Evolutionary conservation across 2,113 vertebrate species (phyloP), one percentile per base, ranked within the genome.

Genomic region (Ondatra zibethicus): DNA sequence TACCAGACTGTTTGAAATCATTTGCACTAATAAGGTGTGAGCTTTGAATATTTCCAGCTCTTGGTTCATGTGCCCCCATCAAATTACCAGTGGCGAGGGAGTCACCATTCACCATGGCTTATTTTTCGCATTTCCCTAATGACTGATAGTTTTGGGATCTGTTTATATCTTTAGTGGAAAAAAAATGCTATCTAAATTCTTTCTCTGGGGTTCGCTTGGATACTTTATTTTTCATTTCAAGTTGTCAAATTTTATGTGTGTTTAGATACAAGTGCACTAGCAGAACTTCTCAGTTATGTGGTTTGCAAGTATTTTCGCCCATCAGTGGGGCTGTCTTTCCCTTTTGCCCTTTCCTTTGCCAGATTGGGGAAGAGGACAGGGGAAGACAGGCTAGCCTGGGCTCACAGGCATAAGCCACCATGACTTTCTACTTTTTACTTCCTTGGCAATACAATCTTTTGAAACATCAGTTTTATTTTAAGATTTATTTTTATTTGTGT

Each of bases 201-300:
- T 50, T 58, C 66, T 33, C 55, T 23, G 5, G 47, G 78, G 42
- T 70, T 86, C 65, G 36, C 14, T 81, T 88, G 27, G 5, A 39
- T 52, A 5, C 50, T 78, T 78, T 55, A 55, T 36, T 92, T 96
- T 94, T 81, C 39, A 90, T 93, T n/a, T 55, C 84, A 25, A 90
- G 14, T 55, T 91, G 4, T 45, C 39, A 80, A 68, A 76, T 81
- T 66, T 50, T 91, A 45, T 58, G 0, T 39, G 73, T 93, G 78
- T 89, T 89, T 92, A 39, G 21, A 45, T 84, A 17, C 17, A n/a
- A 58, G 52, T 19, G 4, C 19, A 1, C 8, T 87, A 21, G 17
- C 77, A 85, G 50, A 88, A 33, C 73, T 77, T 29, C 84, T 16
- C 65, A 85, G 50, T 65, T 45, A 77, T 42, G 36, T 45, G 8